Percentiles rank a stretch among this genome's conserved stretches.
phyloP scores from a whole-genome alignment of 2,888 invertebrate species.

The Sceliomorpha sp. region DNA sequence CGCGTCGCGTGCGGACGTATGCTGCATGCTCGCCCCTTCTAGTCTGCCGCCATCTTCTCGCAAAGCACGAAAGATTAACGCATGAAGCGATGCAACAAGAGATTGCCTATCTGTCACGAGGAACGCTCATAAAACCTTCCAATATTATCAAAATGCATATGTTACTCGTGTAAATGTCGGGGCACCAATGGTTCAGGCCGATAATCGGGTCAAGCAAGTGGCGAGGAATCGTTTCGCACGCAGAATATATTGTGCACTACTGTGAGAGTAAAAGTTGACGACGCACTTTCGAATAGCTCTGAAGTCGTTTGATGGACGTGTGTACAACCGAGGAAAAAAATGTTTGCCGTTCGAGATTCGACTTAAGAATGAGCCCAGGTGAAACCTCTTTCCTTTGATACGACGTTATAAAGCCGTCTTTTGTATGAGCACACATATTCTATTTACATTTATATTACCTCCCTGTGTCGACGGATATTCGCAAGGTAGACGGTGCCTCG shows the following conservation, averaged over 20 bases:
- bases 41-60: slow-evolving; percentile 75
- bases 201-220: slow-evolving; percentile 12
- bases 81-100: slow-evolving; percentile 75
- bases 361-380: slow-evolving; percentile 37
- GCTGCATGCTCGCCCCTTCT: slow-evolving; percentile 66
- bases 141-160: slow-evolving; percentile 65
- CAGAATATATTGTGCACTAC: too few relatives aligned
- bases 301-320: slow-evolving; percentile 29
- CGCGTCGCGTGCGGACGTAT: slow-evolving; percentile 74
- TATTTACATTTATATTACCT: slow-evolving; percentile 75
- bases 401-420: slow-evolving; percentile 69
- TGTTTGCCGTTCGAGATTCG: slow-evolving; percentile 37
- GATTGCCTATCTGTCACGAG: slow-evolving; percentile 72
- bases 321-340: slow-evolving; percentile 30
- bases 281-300: too few relatives aligned
- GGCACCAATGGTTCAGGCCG: too few relatives aligned
- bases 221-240: slow-evolving; percentile 24
- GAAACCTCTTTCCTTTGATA: slow-evolving; percentile 66
- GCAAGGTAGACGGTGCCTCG: slow-evolving; percentile 37
- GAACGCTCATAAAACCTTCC: slow-evolving; percentile 75
- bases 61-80: slow-evolving; percentile 76
- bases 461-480: slow-evolving; percentile 59
- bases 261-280: too few relatives aligned
- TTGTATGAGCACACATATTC: slow-evolving; percentile 71
- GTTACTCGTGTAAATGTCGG: too few relatives aligned